Evolutionary conservation across 2,797 vertebrate species (phyloP).

Genomic region (Acanthornis magna): DNA sequence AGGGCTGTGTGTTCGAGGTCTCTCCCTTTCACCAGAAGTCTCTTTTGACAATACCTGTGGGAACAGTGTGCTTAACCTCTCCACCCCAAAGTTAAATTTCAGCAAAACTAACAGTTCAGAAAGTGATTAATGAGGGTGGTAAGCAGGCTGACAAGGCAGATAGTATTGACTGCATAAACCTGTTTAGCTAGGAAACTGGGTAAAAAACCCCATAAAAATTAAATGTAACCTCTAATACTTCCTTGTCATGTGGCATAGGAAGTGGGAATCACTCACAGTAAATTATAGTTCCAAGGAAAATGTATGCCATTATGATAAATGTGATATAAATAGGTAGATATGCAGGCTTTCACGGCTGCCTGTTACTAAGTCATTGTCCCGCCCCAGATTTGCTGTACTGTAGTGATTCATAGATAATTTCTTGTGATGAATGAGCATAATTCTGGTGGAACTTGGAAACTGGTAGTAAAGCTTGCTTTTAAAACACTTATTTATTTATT

Average conservation of each 20-base stretch:
- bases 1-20: neutral
- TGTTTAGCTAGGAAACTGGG: neutral
- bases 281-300: slow-evolving; percentile 19
- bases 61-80: slow-evolving; percentile 9
- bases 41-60: neutral
- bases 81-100: slow-evolving; percentile 10
- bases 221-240: slow-evolving; percentile 12
- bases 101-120: slow-evolving; percentile 9
- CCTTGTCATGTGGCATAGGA: neutral
- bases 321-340: neutral
- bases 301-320: neutral
- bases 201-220: neutral
- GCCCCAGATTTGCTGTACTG: neutral
- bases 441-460: neutral
- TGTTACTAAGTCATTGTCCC: neutral
- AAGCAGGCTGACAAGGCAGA: neutral
- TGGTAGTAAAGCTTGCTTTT: neutral
- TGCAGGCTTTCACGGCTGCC: neutral
- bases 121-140: slow-evolving; percentile 29
- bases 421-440: neutral
- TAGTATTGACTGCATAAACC: neutral
- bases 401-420: neutral
- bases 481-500: neutral
- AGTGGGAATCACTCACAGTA: slow-evolving; percentile 9
- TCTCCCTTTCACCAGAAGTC: neutral